A percentile compares a stretch with the other conserved stretches of the same genome.
phyloP scores from a whole-genome alignment of 2,113 vertebrate genomes.

The Cyprinus carpio region DNA sequence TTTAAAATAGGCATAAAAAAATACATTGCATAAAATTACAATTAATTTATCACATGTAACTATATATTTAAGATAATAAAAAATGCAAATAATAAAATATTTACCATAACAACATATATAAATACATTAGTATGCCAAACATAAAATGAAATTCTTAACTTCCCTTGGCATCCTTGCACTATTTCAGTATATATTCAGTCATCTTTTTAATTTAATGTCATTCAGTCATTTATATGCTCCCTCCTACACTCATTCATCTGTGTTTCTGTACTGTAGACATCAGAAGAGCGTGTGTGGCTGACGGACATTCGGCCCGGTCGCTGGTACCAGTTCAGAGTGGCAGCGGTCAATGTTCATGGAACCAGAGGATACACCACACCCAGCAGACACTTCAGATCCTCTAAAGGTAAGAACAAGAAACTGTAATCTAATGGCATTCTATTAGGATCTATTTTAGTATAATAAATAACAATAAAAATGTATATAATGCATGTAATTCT shows the following conservation, averaged over 20 bases:
- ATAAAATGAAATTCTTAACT: background rate
- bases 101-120: background rate
- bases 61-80: no score
- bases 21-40: no score
- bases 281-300: conserved; percentile 78
- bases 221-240: background rate
- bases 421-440: background rate
- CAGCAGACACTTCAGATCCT: conserved; percentile 88
- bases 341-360: conserved; percentile 86
- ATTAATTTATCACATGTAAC: no score
- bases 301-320: conserved; percentile 79
- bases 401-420: conserved; percentile 75
- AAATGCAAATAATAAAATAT: no score
- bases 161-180: background rate
- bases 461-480: background rate
- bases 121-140: background rate
- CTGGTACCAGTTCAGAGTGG: conserved; percentile 95
- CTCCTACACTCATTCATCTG: background rate
- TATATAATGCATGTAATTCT: background rate
- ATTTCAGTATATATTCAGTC: background rate
- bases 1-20: no score
- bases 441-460: background rate
- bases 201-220: background rate
- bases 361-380: conserved; percentile 90
- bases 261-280: conserved; percentile 72